phyloP scores from a whole-genome alignment of 2,113 vertebrate species.

The Australoheros scitulus region DNA sequence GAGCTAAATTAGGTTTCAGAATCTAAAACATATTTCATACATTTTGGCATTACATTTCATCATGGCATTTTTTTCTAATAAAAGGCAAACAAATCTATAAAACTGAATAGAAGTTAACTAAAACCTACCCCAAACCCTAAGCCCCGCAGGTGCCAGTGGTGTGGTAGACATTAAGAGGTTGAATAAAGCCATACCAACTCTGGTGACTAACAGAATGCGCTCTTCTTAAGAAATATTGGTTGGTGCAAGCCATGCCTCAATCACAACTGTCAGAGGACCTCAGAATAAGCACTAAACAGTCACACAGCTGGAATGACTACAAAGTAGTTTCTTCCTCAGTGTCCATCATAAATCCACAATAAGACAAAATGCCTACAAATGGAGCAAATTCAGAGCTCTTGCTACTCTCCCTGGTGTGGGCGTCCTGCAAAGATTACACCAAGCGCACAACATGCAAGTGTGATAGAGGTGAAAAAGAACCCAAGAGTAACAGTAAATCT shows the following conservation, averaged over 20 bases:
- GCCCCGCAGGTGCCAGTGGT: fast-evolving
- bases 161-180: neutral
- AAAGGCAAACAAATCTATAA: neutral
- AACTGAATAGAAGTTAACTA: fast-evolving
- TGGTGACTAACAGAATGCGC: neutral
- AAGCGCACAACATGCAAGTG: neutral
- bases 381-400: constrained; percentile 2
- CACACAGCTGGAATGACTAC: neutral
- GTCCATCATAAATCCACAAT: neutral
- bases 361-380: neutral
- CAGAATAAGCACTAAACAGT: neutral
- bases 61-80: neutral
- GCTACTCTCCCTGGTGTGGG: constrained; percentile 1
- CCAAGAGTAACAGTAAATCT: neutral
- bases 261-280: neutral
- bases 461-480: neutral
- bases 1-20: neutral
- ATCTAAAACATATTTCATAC: neutral
- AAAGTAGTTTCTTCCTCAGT: fast-evolving
- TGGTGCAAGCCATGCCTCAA: neutral
- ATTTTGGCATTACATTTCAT: neutral
- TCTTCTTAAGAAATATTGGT: neutral
- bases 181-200: neutral
- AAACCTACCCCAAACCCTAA: neutral
- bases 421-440: constrained; percentile 12